phyloP scores from a whole-genome alignment of 2,888 invertebrate genomes.

The Poecilus cupreus region DNA sequence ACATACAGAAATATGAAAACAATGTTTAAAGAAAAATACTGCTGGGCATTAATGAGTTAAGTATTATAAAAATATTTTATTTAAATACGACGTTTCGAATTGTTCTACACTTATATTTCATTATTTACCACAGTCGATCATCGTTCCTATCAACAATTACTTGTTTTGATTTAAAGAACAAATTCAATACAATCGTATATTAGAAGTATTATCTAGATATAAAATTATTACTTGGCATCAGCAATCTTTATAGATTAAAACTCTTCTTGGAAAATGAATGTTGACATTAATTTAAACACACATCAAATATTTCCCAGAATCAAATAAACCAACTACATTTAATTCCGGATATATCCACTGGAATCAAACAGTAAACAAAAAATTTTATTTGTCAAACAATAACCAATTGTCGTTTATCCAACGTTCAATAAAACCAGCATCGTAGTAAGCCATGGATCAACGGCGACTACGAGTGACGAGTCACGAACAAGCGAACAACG shows the following conservation, averaged over 20 bases:
- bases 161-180: too few species aligned
- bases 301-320: not conserved
- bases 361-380: slow-evolving; percentile 20
- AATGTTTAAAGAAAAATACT: too few species aligned
- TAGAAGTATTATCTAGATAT: too few species aligned
- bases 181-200: too few species aligned
- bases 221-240: too few species aligned
- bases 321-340: not conserved
- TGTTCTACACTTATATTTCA: too few species aligned
- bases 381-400: slow-evolving; percentile 37
- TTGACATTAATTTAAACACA: not conserved
- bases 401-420: slow-evolving; percentile 21
- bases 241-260: not conserved
- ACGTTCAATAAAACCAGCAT: not conserved
- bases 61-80: too few species aligned
- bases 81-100: too few species aligned
- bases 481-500: slow-evolving; percentile 39
- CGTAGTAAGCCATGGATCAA: slow-evolving; percentile 38
- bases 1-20: too few species aligned
- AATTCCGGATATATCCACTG: not conserved
- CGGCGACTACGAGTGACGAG: not conserved
- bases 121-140: too few species aligned
- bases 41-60: too few species aligned
- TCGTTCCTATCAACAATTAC: too few species aligned
- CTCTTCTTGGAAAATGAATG: not conserved